Conservation (phyloP, 2,113 vertebrate species). For the Amphiprion percula region DNA sequence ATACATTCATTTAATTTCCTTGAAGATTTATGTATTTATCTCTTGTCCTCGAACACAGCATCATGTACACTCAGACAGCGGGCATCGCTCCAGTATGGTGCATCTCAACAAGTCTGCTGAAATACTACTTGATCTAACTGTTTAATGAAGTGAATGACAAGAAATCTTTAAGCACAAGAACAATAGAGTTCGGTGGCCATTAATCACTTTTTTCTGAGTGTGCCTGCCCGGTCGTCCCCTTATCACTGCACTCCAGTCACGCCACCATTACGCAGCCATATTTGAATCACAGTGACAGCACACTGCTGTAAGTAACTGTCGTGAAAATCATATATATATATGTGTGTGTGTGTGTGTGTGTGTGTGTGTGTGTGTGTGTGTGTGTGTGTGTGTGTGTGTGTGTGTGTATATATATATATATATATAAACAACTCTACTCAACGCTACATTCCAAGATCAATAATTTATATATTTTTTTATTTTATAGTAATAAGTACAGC, state of each 20-base stretch:
- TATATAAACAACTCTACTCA: no score
- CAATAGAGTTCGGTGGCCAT: conserved; percentile 71
- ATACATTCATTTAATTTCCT: conserved; percentile 14
- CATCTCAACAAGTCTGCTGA: conserved; percentile 37
- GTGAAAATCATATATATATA: background rate
- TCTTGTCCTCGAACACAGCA: conserved; percentile 11
- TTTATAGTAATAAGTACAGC: no score
- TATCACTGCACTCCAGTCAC: conserved; percentile 56
- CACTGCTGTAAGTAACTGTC: conserved; percentile 20
- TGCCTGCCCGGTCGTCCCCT: conserved; percentile 41
- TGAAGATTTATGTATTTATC: conserved; percentile 29
- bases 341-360: no score
- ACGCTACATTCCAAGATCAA: no score
- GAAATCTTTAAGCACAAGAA: conserved; percentile 77
- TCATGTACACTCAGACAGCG: conserved; percentile 9
- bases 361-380: no score
- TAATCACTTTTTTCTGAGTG: conserved; percentile 73
- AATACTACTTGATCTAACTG: conserved; percentile 65
- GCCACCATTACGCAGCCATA: conserved; percentile 4
- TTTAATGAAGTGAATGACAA: conserved; percentile 81
- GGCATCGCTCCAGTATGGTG: conserved; percentile 12
- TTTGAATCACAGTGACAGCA: conserved; percentile 28
- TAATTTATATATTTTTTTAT: no score
- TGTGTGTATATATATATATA: no score
- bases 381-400: no score